Percentiles rank a stretch among this genome's conserved stretches.
These are phyloP conservation scores for Hylaeus anthracinus DNA, from an alignment of 1,140 invertebrate species.

Conservation along the genomic window DNA sequence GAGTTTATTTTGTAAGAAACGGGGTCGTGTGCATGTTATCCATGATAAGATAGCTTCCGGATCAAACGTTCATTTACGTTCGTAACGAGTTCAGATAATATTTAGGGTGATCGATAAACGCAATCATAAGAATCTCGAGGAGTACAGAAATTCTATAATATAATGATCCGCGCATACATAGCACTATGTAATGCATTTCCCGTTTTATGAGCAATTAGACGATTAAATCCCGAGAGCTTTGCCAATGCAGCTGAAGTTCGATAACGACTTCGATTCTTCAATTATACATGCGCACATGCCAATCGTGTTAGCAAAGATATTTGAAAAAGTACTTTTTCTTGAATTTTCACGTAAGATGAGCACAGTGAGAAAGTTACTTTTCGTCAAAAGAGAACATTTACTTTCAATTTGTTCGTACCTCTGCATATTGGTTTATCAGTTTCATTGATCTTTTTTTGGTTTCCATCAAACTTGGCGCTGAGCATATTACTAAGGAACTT, in stretches of 20 bases:
- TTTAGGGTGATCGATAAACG: not conserved
- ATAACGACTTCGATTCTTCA: not conserved
- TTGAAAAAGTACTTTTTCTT: not conserved
- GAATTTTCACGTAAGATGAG: not conserved
- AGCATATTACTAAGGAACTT: not conserved
- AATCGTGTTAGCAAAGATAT: not conserved
- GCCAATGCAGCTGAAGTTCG: slow-evolving; percentile 8
- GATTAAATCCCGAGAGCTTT: not conserved
- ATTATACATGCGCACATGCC: not conserved
- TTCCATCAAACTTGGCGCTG: not conserved
- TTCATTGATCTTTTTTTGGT: not conserved
- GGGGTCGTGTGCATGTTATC: slow-evolving; percentile 3
- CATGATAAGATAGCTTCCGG: slow-evolving; percentile 8
- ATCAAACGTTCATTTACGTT: slow-evolving; percentile 31
- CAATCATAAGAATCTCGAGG: not conserved
- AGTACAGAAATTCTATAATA: not conserved
- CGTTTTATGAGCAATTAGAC: not conserved
- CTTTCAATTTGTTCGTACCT: not conserved
- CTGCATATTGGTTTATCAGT: too few relatives aligned
- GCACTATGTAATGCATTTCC: not conserved
- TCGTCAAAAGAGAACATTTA: not conserved
- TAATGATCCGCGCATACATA: not conserved
- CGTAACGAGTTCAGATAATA: not conserved
- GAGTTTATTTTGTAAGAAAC: slow-evolving; percentile 54
- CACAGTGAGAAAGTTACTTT: too few relatives aligned